Evolutionary conservation across 2,113 vertebrate genomes (phyloP).

Genomic region (Eidolon helvum): DNA sequence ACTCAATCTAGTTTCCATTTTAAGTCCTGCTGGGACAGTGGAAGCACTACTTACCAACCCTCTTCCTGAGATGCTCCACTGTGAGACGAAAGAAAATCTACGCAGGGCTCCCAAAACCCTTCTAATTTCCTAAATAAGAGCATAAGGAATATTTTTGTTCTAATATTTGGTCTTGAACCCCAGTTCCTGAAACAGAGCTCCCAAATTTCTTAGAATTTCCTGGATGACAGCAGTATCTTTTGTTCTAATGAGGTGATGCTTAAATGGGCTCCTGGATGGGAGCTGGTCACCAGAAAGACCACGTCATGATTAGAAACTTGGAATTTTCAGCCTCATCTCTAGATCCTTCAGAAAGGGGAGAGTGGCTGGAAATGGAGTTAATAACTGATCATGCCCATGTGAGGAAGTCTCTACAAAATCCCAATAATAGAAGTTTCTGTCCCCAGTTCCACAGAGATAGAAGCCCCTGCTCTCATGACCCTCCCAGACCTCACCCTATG

Average conservation of each 20-base stretch:
- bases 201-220: neutral
- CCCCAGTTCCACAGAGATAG: neutral
- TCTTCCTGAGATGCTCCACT: neutral
- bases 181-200: neutral
- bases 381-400: neutral
- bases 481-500: neutral
- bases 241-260: neutral
- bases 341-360: neutral
- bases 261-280: neutral
- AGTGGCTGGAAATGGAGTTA: neutral
- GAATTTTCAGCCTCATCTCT: neutral
- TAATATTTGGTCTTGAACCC: neutral
- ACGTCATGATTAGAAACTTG: neutral
- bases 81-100: neutral
- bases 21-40: neutral
- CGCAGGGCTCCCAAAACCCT: neutral
- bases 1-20: neutral
- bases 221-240: neutral
- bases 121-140: neutral
- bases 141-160: neutral
- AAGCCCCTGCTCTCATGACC: neutral
- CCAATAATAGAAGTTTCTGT: neutral
- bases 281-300: neutral
- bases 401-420: neutral
- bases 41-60: neutral